These are phyloP conservation scores for Ophonus ardosiacus DNA, from an alignment of 2,888 invertebrate genomes.

Conservation along the genomic window DNA sequence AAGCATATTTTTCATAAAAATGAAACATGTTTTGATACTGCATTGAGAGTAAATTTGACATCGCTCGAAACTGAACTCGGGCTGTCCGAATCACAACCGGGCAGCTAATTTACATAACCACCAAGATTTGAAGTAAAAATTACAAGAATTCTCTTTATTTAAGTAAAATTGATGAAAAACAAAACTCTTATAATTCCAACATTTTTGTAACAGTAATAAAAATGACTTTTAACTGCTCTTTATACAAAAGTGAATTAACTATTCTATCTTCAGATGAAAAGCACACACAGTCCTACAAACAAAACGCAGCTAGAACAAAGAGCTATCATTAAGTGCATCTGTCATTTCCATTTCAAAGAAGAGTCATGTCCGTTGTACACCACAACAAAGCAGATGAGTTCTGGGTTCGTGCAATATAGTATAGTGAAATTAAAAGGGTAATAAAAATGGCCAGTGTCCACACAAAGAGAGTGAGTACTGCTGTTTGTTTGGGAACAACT, in stretches of 20 bases:
- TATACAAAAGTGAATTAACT: not conserved
- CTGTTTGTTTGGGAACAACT: slow-evolving; percentile 9
- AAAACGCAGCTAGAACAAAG: not conserved
- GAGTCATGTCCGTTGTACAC: not conserved
- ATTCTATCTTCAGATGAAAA: not conserved
- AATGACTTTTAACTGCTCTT: not conserved
- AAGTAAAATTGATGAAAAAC: not conserved
- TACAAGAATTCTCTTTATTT: too few relatives aligned
- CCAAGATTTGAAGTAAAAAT: not conserved
- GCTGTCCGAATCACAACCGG: too few relatives aligned
- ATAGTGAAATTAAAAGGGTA: not conserved
- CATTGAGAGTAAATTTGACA: too few relatives aligned
- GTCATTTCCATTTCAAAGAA: not conserved
- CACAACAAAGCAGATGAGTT: not conserved
- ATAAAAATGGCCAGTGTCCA: not conserved
- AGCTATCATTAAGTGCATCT: not conserved
- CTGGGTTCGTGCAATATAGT: not conserved
- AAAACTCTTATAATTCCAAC: not conserved
- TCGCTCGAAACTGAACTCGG: too few relatives aligned
- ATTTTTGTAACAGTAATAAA: not conserved
- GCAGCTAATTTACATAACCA: not conserved
- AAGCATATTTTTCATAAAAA: too few relatives aligned
- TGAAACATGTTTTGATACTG: too few relatives aligned
- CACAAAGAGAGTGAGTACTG: not conserved
- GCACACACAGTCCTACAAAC: not conserved